Evolutionary conservation across 1,140 invertebrate species (phyloP).

Genomic region (Bilobella aurantiaca): DNA sequence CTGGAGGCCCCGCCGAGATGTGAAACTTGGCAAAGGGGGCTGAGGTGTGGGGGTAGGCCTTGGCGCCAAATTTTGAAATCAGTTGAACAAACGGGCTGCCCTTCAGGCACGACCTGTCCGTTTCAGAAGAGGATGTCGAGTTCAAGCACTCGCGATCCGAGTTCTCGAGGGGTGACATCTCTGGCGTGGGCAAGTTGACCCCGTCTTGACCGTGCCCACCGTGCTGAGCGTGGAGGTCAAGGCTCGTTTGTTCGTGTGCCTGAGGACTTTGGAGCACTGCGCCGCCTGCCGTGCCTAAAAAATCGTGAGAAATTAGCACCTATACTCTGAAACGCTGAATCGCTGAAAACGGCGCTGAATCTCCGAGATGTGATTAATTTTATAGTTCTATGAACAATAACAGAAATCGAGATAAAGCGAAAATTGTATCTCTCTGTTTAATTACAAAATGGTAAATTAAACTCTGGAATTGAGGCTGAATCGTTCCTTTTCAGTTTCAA

Average conservation of each 20-base stretch:
- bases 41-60: slow-evolving; percentile 14
- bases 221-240: not conserved
- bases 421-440: no score
- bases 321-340: no score
- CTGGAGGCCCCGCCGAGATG: not conserved
- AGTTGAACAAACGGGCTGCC: slow-evolving; percentile 30
- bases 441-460: no score
- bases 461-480: no score
- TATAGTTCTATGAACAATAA: no score
- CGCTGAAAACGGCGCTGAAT: no score
- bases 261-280: slow-evolving; percentile 24
- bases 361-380: no score
- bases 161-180: slow-evolving; percentile 35
- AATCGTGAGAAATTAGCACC: no score
- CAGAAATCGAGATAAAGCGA: no score
- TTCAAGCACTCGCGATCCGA: slow-evolving; percentile 19
- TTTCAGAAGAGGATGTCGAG: slow-evolving; percentile 8
- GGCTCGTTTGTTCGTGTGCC: not conserved
- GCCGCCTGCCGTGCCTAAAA: slow-evolving; percentile 13
- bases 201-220: no score
- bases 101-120: slow-evolving; percentile 9
- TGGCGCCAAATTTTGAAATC: slow-evolving; percentile 25
- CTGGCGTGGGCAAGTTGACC: slow-evolving; percentile 30
- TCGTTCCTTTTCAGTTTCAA: no score
- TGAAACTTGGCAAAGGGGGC: slow-evolving; percentile 34